Evolutionary conservation across 2,888 invertebrate species (phyloP), one percentile per base, ranked within the genome.

Genomic region (Pachydiplax longipennis): DNA sequence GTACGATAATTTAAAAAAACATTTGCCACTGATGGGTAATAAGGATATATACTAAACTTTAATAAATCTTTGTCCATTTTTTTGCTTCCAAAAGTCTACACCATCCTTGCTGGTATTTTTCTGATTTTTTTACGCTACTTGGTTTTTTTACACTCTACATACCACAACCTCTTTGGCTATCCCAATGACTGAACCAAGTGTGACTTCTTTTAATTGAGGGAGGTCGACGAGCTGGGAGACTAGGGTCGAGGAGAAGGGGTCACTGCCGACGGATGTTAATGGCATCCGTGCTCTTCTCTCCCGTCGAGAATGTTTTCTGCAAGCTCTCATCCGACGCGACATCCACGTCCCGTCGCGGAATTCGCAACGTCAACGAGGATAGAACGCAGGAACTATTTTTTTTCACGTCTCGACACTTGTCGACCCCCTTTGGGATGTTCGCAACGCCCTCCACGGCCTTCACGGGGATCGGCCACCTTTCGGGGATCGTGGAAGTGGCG

Each of bases 1-100:
- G 73, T 73, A 73, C 73, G 73, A 73, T 73, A 73, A 73, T 73
- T 73, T 73, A 73, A 73, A 73, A 73, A 73, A 73, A 73, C 73
- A 73, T 73, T 73, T 31, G 73, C 73, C 73, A 73, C 73, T 73
- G 73, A 73, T 73, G 25, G 3, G 31, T 25, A 73, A 31, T 73
- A 31, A 73, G 25, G 73, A 73, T 73, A 73, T 31, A 73, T 73
- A 13, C 73, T 73, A 73, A 73, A 31, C 73, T 73, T 73, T 73
- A 31, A 31, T 31, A 73, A 73, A 73, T 73, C 73, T 73, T 31
- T 31, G 73, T 73, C 73, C 73, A 65, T 73, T 31, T 73, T 73
- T 73, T 73, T 53, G 53, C 73, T 73, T 73, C 31, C 25, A 73
- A 31, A 73, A 73, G 73, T 73, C 73, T 73, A 73, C 53, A 53